These are phyloP conservation scores for Drosophila ficusphila DNA, from an alignment of 1,140 invertebrate genomes.

Conservation along the genomic window DNA sequence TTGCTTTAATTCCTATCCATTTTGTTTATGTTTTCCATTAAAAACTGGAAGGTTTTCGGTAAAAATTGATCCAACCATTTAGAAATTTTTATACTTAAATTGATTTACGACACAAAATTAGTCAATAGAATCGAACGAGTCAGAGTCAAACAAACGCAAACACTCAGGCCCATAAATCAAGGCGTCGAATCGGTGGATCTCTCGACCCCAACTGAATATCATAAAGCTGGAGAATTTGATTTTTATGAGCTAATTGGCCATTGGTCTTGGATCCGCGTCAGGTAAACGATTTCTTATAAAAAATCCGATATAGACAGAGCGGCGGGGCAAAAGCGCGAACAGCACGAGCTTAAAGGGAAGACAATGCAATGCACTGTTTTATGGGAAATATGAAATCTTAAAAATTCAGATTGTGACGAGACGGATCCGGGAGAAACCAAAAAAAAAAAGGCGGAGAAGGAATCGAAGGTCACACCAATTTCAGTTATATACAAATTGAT, in stretches of 20 bases:
- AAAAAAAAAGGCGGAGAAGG: not conserved
- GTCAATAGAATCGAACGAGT: conserved; percentile 61
- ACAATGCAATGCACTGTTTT: conserved; percentile 60
- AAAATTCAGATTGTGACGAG: conserved; percentile 16
- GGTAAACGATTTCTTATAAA: conserved; percentile 46
- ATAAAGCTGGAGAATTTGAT: conserved; percentile 77
- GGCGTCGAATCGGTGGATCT: conserved; percentile 42
- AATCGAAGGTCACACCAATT: conserved; percentile 20
- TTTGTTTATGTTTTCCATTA: conserved; percentile 62
- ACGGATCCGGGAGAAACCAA: conserved; percentile 64
- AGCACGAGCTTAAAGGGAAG: conserved; percentile 61
- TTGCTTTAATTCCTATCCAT: not conserved
- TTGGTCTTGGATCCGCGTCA: conserved; percentile 40
- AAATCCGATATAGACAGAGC: not conserved
- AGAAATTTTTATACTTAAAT: conserved; percentile 66
- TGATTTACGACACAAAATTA: conserved; percentile 78
- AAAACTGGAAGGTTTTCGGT: conserved; percentile 9
- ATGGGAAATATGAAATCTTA: conserved; percentile 20
- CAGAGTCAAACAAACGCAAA: conserved; percentile 24
- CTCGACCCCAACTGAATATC: conserved; percentile 41
- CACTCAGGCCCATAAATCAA: conserved; percentile 63
- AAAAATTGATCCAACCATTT: conserved; percentile 60
- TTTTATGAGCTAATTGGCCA: conserved; percentile 77
- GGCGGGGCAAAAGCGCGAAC: conserved; percentile 54
- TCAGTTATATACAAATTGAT: conserved; percentile 2